phyloP scores from a whole-genome alignment of 1,140 invertebrate genomes.

The Armadillidium nasatum region DNA sequence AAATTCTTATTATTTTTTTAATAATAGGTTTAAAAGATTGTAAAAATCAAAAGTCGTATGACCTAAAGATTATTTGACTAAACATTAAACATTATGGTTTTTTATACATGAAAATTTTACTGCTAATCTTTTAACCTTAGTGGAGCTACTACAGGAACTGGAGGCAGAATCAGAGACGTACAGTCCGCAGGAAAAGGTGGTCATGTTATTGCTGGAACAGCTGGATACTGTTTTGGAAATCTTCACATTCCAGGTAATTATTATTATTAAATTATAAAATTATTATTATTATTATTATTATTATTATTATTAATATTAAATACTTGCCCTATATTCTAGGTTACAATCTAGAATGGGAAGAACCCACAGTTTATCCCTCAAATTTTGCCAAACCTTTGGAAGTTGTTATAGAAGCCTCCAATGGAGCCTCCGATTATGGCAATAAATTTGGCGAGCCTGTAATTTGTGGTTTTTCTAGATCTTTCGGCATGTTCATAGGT shows the following conservation, averaged over 20 bases:
- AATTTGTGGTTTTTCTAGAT: constrained; percentile 81
- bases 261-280: constrained; percentile 20
- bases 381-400: constrained; percentile 87
- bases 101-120: too few species aligned
- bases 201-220: constrained; percentile 89
- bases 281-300: constrained; percentile 3
- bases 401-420: constrained; percentile 89
- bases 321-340: constrained; percentile 50
- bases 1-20: too few species aligned
- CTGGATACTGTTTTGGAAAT: constrained; percentile 93
- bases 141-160: constrained; percentile 94
- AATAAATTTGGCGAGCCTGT: constrained; percentile 99
- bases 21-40: too few species aligned
- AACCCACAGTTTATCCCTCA: constrained; percentile 67
- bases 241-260: constrained; percentile 74
- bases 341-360: constrained; percentile 85
- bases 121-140: constrained; percentile 55
- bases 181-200: constrained; percentile 88
- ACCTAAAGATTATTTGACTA: too few species aligned
- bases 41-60: too few species aligned
- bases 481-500: constrained; percentile 71
- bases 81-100: too few species aligned
- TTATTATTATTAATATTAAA: neutral
- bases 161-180: constrained; percentile 89
- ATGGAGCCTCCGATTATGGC: constrained; percentile 97